These are phyloP conservation scores for Cephus pygmeus DNA, from an alignment of 2,888 invertebrate genomes.

Conservation along the genomic window DNA sequence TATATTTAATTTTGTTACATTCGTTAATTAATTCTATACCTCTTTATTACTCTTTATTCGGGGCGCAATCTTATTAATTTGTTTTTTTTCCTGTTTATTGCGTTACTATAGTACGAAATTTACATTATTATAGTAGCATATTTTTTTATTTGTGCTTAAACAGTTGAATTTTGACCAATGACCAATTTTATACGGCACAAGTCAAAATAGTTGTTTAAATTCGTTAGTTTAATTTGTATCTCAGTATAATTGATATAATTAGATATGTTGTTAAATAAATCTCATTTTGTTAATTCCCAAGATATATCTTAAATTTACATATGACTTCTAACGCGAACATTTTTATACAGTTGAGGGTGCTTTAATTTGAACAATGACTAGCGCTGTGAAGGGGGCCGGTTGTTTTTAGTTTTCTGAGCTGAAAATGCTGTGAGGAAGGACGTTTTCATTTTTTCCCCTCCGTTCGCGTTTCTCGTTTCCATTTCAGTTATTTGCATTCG, in stretches of 20 bases:
- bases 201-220: not conserved
- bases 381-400: conserved; percentile 17
- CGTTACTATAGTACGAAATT: not conserved
- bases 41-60: not conserved
- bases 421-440: conserved; percentile 43
- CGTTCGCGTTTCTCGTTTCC: conserved; percentile 43
- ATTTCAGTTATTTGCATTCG: conserved; percentile 43
- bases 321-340: not conserved
- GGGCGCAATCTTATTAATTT: not conserved
- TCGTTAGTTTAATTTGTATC: not conserved
- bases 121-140: not conserved
- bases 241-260: not conserved
- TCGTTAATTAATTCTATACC: not conserved
- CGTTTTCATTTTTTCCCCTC: conserved; percentile 36
- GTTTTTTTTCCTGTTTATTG: not conserved
- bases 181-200: not conserved
- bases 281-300: not conserved
- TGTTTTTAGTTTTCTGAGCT: conserved; percentile 41
- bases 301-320: not conserved
- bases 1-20: not conserved
- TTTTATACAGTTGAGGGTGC: not conserved
- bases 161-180: not conserved
- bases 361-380: not conserved
- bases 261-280: not conserved
- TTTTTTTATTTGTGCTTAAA: not conserved